These are phyloP conservation scores for Lates japonicus DNA, from an alignment of 2,797 vertebrate species.

Conservation along the genomic window DNA sequence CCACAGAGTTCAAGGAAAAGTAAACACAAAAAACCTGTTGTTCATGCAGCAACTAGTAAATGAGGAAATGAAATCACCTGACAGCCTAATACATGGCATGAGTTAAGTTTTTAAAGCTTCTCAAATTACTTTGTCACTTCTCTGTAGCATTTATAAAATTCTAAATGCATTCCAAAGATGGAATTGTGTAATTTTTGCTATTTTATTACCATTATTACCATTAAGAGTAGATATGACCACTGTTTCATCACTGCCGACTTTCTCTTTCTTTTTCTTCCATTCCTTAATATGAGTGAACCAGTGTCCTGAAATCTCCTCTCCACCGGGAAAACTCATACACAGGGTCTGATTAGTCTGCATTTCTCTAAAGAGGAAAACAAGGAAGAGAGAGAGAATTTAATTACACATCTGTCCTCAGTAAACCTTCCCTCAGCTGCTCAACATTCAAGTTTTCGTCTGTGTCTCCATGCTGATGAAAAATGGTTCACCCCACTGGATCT, in stretches of 20 bases:
- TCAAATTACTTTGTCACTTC: not conserved
- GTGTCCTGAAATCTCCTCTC: conserved; percentile 35
- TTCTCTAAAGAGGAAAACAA: conserved; percentile 35
- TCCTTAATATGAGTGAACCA: conserved; percentile 20
- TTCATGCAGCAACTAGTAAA: not conserved
- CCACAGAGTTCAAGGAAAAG: not conserved
- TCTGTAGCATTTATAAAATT: not conserved
- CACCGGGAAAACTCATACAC: not conserved
- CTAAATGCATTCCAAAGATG: not conserved
- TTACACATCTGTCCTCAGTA: conserved; percentile 42
- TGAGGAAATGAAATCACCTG: not conserved
- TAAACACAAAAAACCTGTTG: not conserved
- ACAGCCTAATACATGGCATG: not conserved
- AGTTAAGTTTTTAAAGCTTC: not conserved
- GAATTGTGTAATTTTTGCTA: not conserved
- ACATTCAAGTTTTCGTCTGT: not conserved
- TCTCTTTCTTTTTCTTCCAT: not conserved
- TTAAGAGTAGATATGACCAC: not conserved
- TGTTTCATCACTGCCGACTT: not conserved
- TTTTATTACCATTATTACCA: too few relatives aligned
- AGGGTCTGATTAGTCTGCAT: not conserved
- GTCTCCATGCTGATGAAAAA: conserved; percentile 1
- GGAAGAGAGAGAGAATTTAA: conserved; percentile 25
- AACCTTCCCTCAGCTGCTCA: conserved; percentile 24
- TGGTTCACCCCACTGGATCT: not conserved